A percentile compares a stretch with the other conserved stretches of the same genome.
Conservation (phyloP, 2,888 invertebrate genomes). For the Eupithecia dodoneata region DNA sequence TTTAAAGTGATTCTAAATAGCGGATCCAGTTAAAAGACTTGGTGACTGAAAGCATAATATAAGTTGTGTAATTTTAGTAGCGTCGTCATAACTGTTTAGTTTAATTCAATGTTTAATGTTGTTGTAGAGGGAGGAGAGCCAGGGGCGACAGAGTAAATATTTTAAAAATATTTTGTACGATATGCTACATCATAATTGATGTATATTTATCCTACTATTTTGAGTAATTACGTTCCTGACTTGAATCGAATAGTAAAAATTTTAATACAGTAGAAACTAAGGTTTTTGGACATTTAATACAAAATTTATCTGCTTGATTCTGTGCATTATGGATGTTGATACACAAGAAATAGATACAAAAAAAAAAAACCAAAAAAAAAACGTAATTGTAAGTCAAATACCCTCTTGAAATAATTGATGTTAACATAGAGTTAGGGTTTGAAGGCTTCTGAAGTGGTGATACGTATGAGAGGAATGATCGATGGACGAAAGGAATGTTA, state of each 20-base stretch:
- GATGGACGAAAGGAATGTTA: constrained; percentile 10
- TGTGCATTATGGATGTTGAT: constrained; percentile 36
- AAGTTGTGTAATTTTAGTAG: constrained; percentile 35
- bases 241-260: constrained; percentile 14
- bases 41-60: constrained; percentile 35
- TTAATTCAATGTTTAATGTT: constrained; percentile 20
- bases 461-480: constrained; percentile 20
- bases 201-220: not conserved
- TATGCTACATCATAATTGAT: not conserved
- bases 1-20: constrained; percentile 27
- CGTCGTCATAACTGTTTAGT: constrained; percentile 19
- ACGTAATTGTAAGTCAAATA: constrained; percentile 31
- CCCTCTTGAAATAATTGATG: constrained; percentile 33
- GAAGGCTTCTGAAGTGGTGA: constrained; percentile 15
- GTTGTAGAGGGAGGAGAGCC: constrained; percentile 16
- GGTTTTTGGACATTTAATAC: constrained; percentile 18
- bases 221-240: constrained; percentile 25
- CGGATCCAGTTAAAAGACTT: constrained; percentile 28
- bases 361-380: constrained; percentile 15
- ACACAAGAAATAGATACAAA: constrained; percentile 13
- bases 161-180: not conserved
- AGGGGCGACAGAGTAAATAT: constrained; percentile 6
- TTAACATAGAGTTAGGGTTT: constrained; percentile 24
- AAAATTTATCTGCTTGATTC: constrained; percentile 27
- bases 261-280: constrained; percentile 31